Conservation (phyloP, 2,113 vertebrate species). For the Percopsis transmontana region DNA sequence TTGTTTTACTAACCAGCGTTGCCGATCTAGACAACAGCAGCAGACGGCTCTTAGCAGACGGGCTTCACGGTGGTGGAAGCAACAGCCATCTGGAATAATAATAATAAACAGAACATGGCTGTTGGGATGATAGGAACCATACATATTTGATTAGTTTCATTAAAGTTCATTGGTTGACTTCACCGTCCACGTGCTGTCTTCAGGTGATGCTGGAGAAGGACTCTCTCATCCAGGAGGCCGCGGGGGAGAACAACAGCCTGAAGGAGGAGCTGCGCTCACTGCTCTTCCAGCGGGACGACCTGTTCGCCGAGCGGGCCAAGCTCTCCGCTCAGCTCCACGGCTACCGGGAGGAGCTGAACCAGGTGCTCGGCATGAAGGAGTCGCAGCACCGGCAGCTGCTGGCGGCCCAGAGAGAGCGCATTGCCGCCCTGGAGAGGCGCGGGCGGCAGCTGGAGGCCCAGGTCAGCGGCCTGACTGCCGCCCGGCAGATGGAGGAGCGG, state of each 20-base stretch:
- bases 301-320: constrained; percentile 92
- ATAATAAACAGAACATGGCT: too few species aligned
- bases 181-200: too few species aligned
- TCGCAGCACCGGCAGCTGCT: constrained; percentile 91
- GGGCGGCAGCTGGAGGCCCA: constrained; percentile 63
- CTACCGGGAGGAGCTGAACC: constrained; percentile 89
- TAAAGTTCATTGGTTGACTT: too few species aligned
- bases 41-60: too few species aligned
- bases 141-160: too few species aligned
- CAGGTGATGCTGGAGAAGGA: constrained; percentile 91
- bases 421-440: constrained; percentile 80
- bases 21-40: too few species aligned
- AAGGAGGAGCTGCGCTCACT: constrained; percentile 88
- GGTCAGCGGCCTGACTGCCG: constrained; percentile 37
- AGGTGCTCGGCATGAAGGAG: constrained; percentile 92
- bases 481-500: constrained; percentile 61
- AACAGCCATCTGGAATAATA: too few species aligned
- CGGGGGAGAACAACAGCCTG: constrained; percentile 89
- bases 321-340: constrained; percentile 86
- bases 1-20: too few species aligned
- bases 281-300: constrained; percentile 86
- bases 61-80: too few species aligned
- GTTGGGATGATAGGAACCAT: too few species aligned
- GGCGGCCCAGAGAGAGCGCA: constrained; percentile 80
- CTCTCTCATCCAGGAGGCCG: constrained; percentile 90